phyloP scores from a whole-genome alignment of 2,113 vertebrate genomes.

The Chunga burmeisteri region DNA sequence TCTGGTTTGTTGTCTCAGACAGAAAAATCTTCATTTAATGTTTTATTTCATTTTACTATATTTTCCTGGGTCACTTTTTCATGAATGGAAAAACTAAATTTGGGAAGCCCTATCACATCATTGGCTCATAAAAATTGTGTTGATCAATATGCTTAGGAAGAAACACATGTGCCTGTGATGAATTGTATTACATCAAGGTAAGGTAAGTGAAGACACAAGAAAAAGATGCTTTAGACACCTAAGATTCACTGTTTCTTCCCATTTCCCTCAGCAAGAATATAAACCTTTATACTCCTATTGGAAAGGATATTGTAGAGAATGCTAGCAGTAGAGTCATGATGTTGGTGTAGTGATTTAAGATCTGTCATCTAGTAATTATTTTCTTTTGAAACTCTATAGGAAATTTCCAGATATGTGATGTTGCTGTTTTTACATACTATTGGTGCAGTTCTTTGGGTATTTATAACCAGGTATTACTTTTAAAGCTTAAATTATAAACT shows the following conservation, averaged over 20 bases:
- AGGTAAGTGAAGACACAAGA: neutral
- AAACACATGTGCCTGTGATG: neutral
- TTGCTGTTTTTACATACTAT: neutral
- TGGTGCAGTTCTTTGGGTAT: neutral
- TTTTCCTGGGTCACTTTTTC: neutral
- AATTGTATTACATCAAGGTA: neutral
- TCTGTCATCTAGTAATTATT: neutral
- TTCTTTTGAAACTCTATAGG: neutral
- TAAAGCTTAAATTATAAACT: neutral
- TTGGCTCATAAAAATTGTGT: neutral
- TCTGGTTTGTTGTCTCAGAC: neutral
- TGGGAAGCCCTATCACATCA: neutral
- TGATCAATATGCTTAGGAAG: neutral
- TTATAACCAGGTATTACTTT: neutral
- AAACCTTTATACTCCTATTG: neutral
- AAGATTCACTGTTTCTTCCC: neutral
- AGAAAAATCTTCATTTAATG: neutral
- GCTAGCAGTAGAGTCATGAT: neutral
- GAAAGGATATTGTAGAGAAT: neutral
- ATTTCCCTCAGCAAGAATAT: neutral
- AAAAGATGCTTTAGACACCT: neutral
- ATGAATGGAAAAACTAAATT: neutral
- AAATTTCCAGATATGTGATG: neutral
- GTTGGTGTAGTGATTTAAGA: neutral
- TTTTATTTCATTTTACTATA: neutral